Percentiles rank a stretch among this genome's conserved stretches.
Evolutionary conservation across 2,113 vertebrate genomes (phyloP).

Genomic region (Mystacornis crossleyi): DNA sequence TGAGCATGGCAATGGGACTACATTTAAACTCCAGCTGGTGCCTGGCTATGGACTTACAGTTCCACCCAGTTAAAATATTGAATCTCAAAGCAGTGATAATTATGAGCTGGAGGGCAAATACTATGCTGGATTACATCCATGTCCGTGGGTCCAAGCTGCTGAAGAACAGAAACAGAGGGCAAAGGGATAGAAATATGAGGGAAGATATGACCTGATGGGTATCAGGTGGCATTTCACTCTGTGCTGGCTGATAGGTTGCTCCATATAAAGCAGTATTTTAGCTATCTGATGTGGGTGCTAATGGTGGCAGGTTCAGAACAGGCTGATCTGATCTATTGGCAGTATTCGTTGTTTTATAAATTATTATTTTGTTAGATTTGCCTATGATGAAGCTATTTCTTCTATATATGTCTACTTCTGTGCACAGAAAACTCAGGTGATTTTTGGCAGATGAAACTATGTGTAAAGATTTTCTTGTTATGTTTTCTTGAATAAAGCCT

Average conservation of each 20-base stretch:
- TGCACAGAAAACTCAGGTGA: not conserved
- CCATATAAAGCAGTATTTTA: not conserved
- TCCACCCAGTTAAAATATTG: not conserved
- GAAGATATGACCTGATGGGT: not conserved
- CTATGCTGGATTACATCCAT: fast-evolving
- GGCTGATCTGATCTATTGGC: not conserved
- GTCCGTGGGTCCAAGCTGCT: not conserved
- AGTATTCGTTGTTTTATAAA: not conserved
- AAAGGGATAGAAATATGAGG: not conserved
- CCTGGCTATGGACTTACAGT: not conserved
- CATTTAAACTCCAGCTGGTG: not conserved
- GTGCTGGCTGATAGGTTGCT: not conserved
- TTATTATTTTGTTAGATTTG: not conserved
- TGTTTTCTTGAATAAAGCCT: fast-evolving
- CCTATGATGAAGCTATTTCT: not conserved
- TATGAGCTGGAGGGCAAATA: not conserved
- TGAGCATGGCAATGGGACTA: not conserved
- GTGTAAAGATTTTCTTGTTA: not conserved
- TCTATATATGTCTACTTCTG: not conserved
- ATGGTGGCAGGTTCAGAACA: not conserved
- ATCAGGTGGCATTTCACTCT: not conserved
- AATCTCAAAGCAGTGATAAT: not conserved
- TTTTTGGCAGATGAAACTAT: not conserved
- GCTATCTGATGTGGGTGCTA: not conserved
- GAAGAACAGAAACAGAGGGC: not conserved